Conservation (phyloP, 2,113 vertebrate species). For the Heteronetta atricapilla region DNA sequence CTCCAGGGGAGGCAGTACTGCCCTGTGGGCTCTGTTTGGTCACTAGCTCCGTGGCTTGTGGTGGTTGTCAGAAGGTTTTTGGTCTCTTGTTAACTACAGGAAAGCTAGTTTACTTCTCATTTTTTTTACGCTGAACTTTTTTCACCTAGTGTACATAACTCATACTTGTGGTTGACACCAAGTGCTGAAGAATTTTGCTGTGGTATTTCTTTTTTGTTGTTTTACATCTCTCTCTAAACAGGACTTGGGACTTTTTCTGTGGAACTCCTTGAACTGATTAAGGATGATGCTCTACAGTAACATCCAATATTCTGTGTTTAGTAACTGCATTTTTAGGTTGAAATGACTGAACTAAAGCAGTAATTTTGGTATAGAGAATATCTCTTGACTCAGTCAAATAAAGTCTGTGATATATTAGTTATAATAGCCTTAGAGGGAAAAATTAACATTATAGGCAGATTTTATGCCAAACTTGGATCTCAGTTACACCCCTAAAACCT, state of each 20-base stretch:
- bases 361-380: background rate
- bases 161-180: accelerated
- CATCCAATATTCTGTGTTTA: background rate
- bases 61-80: accelerated
- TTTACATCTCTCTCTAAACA: background rate
- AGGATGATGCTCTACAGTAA: background rate
- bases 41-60: accelerated
- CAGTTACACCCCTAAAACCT: background rate
- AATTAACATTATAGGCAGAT: background rate
- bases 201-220: background rate
- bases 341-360: background rate
- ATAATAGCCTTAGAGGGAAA: background rate
- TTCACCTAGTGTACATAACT: accelerated
- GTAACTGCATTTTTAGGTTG: background rate
- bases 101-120: accelerated
- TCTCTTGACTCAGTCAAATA: background rate
- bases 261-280: background rate
- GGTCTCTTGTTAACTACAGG: background rate
- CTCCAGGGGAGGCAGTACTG: accelerated
- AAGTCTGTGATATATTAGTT: background rate
- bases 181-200: background rate
- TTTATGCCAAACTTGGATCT: background rate
- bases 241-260: background rate
- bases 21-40: accelerated
- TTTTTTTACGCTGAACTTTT: no score